A percentile compares a stretch with the other conserved stretches of the same genome.
Evolutionary conservation across 2,113 vertebrate species (phyloP).

Genomic region (Hippolais icterina): DNA sequence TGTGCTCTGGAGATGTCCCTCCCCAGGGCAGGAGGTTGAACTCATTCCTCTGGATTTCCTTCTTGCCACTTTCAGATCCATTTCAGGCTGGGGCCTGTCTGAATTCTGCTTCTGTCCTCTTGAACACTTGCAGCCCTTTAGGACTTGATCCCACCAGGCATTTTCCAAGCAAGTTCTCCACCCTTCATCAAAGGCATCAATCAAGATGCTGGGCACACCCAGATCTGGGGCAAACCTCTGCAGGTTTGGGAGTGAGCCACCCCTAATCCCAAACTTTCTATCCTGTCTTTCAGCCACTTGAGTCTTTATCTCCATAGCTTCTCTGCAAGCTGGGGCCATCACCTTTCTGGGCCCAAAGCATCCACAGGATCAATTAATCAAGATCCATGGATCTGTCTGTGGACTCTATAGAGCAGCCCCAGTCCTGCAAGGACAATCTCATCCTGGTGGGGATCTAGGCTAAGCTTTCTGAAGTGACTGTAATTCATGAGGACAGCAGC

Average conservation of each 20-base stretch:
- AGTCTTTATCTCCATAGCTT: neutral
- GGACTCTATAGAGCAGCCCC: neutral
- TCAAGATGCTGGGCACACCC: neutral
- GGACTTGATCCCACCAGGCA: neutral
- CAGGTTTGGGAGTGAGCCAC: neutral
- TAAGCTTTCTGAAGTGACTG: neutral
- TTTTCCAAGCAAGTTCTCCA: neutral
- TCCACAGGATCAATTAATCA: neutral
- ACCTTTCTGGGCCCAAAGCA: neutral
- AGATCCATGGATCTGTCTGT: neutral
- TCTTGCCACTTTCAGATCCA: neutral
- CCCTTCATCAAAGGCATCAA: neutral
- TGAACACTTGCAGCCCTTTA: fast-evolving
- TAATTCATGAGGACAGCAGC: neutral
- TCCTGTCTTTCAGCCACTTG: neutral
- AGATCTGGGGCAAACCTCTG: neutral
- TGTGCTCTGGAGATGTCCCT: neutral
- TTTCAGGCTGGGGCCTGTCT: neutral
- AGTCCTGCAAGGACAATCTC: neutral
- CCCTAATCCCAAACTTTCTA: neutral
- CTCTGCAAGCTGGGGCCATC: neutral
- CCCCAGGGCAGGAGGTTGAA: neutral
- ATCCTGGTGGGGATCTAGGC: neutral
- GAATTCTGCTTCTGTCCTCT: neutral
- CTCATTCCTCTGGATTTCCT: neutral